Percentiles rank a stretch among this genome's conserved stretches.
These are phyloP conservation scores for Hylaeus volcanicus DNA, from an alignment of 1,140 invertebrate genomes.

Conservation along the genomic window DNA sequence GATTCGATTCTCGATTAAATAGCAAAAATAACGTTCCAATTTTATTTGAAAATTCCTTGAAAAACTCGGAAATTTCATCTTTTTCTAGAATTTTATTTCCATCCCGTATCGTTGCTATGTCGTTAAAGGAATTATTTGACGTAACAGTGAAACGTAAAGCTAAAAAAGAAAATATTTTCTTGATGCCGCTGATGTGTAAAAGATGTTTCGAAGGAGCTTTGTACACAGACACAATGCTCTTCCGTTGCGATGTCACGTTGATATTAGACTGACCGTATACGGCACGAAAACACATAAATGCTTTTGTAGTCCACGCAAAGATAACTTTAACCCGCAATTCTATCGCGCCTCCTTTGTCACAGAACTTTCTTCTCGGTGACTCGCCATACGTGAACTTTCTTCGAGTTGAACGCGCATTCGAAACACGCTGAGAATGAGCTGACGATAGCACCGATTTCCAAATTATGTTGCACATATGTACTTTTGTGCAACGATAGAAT, in stretches of 20 bases:
- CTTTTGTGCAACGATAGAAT: too few species aligned
- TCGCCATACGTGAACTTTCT: slow-evolving; percentile 2
- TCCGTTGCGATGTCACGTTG: slow-evolving; percentile 9
- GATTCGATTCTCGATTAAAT: too few species aligned
- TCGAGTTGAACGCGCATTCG: not conserved
- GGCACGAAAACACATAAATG: slow-evolving; percentile 15
- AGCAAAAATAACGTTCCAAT: too few species aligned
- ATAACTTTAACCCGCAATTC: slow-evolving; percentile 30
- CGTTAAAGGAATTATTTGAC: too few species aligned
- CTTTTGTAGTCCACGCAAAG: slow-evolving; percentile 19
- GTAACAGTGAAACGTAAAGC: too few species aligned
- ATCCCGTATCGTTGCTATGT: too few species aligned
- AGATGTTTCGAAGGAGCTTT: not conserved
- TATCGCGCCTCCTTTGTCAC: slow-evolving; percentile 14
- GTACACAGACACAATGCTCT: slow-evolving; percentile 16
- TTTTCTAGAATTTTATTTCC: too few species aligned
- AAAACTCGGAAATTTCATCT: too few species aligned
- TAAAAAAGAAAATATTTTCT: not conserved
- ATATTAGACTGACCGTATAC: slow-evolving; percentile 7
- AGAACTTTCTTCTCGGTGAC: not conserved
- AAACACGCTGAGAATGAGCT: too few species aligned
- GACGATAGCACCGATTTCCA: too few species aligned
- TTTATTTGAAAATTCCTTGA: too few species aligned
- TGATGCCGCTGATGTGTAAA: not conserved
- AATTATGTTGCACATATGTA: too few species aligned